Evolutionary conservation across 2,888 invertebrate genomes (phyloP).

Genomic region (Lithophane semibrunnea): DNA sequence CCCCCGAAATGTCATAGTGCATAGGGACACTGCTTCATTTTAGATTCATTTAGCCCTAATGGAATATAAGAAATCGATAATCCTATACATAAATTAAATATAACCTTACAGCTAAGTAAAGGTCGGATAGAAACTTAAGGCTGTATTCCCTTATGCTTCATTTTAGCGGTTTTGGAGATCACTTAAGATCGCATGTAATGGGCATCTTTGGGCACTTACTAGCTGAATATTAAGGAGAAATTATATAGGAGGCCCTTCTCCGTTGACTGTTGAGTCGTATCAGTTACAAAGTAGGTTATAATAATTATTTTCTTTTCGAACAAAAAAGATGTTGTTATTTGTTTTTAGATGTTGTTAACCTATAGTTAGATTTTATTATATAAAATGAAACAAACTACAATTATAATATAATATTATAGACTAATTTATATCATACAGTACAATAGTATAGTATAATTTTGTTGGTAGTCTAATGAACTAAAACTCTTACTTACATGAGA

Average conservation of each 20-base stretch:
- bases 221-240: not conserved
- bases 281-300: not conserved
- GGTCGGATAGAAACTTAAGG: not conserved
- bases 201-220: slow-evolving; percentile 9
- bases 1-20: not conserved
- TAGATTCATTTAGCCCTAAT: not conserved
- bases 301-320: not conserved
- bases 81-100: not conserved
- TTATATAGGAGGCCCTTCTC: not conserved
- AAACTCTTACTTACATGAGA: not conserved
- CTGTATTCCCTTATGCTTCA: not conserved
- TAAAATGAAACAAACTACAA: not conserved
- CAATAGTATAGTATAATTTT: not conserved
- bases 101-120: not conserved
- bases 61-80: not conserved
- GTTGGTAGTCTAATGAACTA: not conserved
- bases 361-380: not conserved
- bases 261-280: no score
- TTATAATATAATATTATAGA: no score
- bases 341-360: no score
- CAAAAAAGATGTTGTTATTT: not conserved
- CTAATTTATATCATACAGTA: no score
- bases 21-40: not conserved
- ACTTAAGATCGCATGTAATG: slow-evolving; percentile 9
- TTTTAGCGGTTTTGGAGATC: not conserved